Evolutionary conservation across 2,797 vertebrate species (phyloP).

Genomic region (Bradypodion pumilum): DNA sequence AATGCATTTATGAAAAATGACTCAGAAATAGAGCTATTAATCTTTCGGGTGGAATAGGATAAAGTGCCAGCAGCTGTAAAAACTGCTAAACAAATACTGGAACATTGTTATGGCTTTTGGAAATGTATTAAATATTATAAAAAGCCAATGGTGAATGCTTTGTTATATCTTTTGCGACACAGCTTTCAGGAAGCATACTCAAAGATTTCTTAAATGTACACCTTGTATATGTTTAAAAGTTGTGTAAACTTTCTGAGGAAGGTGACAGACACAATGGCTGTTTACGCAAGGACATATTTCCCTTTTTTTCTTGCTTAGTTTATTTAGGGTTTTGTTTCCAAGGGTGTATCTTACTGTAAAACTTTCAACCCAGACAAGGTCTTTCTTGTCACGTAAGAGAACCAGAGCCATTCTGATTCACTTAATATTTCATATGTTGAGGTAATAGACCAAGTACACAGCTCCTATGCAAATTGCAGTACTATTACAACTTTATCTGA

Average conservation of each 20-base stretch:
- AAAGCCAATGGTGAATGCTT: constrained; percentile 53
- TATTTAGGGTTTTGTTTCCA: constrained; percentile 84
- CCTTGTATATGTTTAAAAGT: constrained; percentile 68
- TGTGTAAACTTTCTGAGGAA: constrained; percentile 78
- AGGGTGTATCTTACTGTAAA: constrained; percentile 81
- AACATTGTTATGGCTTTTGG: constrained; percentile 56
- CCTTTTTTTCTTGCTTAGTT: constrained; percentile 77
- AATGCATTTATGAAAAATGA: constrained; percentile 65
- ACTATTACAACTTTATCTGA: constrained; percentile 72
- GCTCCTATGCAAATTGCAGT: constrained; percentile 77
- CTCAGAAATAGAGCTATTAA: constrained; percentile 65
- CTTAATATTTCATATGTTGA: constrained; percentile 79
- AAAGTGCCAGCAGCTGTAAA: constrained; percentile 64
- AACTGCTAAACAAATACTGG: constrained; percentile 64
- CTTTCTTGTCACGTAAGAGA: constrained; percentile 77
- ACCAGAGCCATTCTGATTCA: constrained; percentile 78
- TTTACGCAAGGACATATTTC: constrained; percentile 82
- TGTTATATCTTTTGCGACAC: constrained; percentile 47
- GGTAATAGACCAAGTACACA: constrained; percentile 76
- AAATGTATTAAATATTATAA: constrained; percentile 59
- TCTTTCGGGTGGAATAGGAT: constrained; percentile 62
- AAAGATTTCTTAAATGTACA: constrained; percentile 70
- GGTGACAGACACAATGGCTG: constrained; percentile 84
- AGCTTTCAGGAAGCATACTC: constrained; percentile 37
- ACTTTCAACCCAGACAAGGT: constrained; percentile 79